Base-by-base conservation (phyloP, 1,140 invertebrate genomes). In the Conopomorpha cramerella region DNA sequence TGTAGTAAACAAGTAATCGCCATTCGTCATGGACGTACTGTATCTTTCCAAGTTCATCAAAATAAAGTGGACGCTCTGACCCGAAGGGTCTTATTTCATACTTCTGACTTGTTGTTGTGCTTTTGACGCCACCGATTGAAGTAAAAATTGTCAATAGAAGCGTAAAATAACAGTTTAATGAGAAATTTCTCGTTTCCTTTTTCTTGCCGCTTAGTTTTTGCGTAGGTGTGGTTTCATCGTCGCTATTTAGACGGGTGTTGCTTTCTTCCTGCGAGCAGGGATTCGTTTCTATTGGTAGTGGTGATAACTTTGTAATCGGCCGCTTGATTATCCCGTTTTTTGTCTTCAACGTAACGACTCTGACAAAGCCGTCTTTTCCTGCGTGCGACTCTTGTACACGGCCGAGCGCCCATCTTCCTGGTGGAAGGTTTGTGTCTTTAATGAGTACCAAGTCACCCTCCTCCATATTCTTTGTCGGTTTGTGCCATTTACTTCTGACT, bases 401-500 rank as follows among this genome's bases (percentile, higher is more conserved):
- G 8, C 41, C 62, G 13, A 67, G 16, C 2, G 27, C 18, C 62
- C 66, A 70, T 15, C 43, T 38, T 15, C 45, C 16, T 18, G 47
- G 51, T 12, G 54, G 47, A 12, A 38, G 12, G 36, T 45, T 45
- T 10, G 49, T 43, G 16, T 62, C 45, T 28, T 49, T 43, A 2
- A 66, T 13, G 10, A 67, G 15, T 13, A 62, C 59, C 3, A 35
- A 3, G 13, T 19, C 16, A 14, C 18, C 18, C 10, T 3, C 8
- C 2, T 23, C 7, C 6, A 2, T 8, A 4, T 39, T 27, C 17
- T 4, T 18, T 13, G 10, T 31, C 3, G 6, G 2, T n/a, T 8
- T 30, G 8, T 17, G 14, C 41, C 51, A 52, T 40, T 53, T 59
- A 12, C 13, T 8, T 34, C 39, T 16, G 3, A 32, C 27, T 30